Base-by-base conservation (phyloP, 2,888 invertebrate species). In the Lycocerus yunnanus region DNA sequence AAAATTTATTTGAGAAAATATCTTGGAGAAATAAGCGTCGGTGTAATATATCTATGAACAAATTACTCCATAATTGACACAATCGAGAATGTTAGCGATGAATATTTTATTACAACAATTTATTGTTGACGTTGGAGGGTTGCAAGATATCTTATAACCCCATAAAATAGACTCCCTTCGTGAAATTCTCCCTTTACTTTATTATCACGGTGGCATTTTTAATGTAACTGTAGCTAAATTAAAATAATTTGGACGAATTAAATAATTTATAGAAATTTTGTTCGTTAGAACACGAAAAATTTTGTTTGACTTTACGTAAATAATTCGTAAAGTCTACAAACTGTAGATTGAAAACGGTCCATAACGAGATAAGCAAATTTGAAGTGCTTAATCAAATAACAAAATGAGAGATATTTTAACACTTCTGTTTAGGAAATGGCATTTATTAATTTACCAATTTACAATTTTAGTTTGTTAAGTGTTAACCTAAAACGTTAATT, bases 281-380 rank as follows among this genome's bases (percentile, higher is more conserved):
- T 43, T 43, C 43, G 43, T 43, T 43, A 43, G 4, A 43, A 43
- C n/a, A n/a, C n/a, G 43, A 43, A 43, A 43, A 43, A 43, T 43
- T n/a, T 43, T 43, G 13, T 43, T 43, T 43, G 43, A 43, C 43
- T 43, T 43, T 43, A 43, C 43, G 43, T 43, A 43, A 43, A 43
- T 43, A 43, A 43, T 43, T 43, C 43, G 43, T 43, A 43, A 43
- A 43, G 43, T 43, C 43, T 43, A 43, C 43, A 43, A 43, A 43
- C 43, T 43, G 43, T 43, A 43, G 43, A 43, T 43, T 43, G 43
- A 43, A 43, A 43, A 43, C 43, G 61, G 16, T 63, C 20, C 20
- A 63, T 18, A 63, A 63, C 15, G 13, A 63, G 61, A 63, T 63
- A 63, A 63, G 61, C 20, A 63, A 63, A 63, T 63, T 63, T 63